These are phyloP conservation scores for Calyptomena viridis DNA, from an alignment of 2,113 vertebrate species.

Conservation along the genomic window DNA sequence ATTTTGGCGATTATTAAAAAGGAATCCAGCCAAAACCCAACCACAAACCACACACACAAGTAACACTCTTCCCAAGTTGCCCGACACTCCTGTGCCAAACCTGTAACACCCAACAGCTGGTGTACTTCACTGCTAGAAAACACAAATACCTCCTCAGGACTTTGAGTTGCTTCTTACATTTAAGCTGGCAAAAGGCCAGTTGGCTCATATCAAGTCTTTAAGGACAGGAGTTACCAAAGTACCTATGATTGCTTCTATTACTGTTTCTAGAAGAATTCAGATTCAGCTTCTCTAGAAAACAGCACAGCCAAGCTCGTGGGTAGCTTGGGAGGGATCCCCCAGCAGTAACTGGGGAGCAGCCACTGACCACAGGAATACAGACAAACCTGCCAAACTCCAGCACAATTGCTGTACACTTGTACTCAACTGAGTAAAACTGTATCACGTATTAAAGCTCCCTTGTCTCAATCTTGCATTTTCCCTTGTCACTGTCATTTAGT, in stretches of 20 bases:
- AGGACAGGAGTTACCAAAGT: not conserved
- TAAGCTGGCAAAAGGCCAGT: not conserved
- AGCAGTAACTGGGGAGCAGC: not conserved
- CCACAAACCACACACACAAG: not conserved
- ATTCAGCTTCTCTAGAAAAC: not conserved
- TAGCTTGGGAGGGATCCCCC: not conserved
- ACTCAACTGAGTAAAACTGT: not conserved
- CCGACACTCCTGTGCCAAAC: not conserved
- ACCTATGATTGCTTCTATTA: not conserved
- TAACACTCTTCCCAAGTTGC: not conserved
- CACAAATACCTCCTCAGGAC: not conserved
- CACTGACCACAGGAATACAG: not conserved
- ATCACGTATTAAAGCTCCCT: fast-evolving
- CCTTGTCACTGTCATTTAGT: not conserved
- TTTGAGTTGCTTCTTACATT: not conserved
- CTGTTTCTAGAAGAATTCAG: not conserved
- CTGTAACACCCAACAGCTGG: not conserved
- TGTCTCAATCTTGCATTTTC: not conserved
- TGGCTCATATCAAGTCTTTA: not conserved
- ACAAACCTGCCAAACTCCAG: not conserved
- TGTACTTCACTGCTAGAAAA: not conserved
- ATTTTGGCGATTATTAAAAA: not conserved
- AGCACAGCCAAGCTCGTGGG: not conserved
- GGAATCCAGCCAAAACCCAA: not conserved
- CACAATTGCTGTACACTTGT: not conserved